Evolutionary conservation across 2,888 invertebrate genomes (phyloP).

Genomic region (Drosophila multiciliata): DNA sequence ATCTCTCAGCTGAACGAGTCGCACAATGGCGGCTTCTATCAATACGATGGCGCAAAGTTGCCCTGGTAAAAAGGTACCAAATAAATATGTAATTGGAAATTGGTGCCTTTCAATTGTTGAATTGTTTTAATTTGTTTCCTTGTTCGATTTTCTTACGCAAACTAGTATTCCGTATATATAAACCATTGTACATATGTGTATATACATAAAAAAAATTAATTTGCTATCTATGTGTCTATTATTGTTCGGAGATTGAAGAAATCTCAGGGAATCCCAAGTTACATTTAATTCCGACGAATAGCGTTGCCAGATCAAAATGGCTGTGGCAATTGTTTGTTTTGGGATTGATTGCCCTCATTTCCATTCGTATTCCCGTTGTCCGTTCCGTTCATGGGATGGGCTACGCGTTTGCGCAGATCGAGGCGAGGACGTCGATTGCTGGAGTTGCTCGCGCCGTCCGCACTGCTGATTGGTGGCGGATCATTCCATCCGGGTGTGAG

Average conservation of each 20-base stretch:
- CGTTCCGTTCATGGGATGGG: constrained; percentile 80
- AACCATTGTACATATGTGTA: neutral
- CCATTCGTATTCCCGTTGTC: constrained; percentile 56
- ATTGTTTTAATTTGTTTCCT: neutral
- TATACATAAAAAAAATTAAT: constrained; percentile 13
- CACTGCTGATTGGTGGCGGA: constrained; percentile 79
- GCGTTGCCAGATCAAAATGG: constrained; percentile 9
- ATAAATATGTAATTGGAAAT: neutral
- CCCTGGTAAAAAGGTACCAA: constrained; percentile 87
- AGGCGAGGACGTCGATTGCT: constrained; percentile 78
- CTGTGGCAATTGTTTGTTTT: constrained; percentile 39
- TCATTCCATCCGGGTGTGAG: constrained; percentile 85
- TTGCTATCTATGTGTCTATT: constrained; percentile 33
- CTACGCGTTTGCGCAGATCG: constrained; percentile 83
- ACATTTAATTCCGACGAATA: neutral
- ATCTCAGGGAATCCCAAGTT: constrained; percentile 20
- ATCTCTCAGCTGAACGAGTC: constrained; percentile 87
- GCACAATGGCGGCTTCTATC: constrained; percentile 91
- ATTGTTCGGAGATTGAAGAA: constrained; percentile 32
- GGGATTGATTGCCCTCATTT: constrained; percentile 9
- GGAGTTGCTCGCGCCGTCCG: constrained; percentile 50
- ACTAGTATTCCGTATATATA: neutral
- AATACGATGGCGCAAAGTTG: constrained; percentile 90
- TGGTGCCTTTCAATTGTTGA: neutral
- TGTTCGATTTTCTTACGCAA: neutral